These are phyloP conservation scores for Herminia tarsipennalis DNA, from an alignment of 2,888 invertebrate genomes.

Conservation along the genomic window DNA sequence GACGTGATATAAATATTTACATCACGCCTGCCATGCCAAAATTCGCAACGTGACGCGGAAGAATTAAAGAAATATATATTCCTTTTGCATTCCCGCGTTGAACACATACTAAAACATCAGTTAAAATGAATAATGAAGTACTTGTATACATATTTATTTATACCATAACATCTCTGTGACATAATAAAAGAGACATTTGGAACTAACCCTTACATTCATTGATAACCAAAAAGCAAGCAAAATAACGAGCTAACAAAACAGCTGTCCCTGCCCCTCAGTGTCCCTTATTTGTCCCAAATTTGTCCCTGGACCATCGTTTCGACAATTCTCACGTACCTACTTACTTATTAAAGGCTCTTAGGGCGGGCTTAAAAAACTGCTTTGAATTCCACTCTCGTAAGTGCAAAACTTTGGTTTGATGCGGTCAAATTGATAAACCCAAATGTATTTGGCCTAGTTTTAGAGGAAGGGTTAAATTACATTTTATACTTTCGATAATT, in stretches of 20 bases:
- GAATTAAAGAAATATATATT: no score
- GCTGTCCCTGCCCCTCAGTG: conserved; percentile 18
- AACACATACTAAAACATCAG: background rate
- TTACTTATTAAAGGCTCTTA: conserved; percentile 37
- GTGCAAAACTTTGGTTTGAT: conserved; percentile 28
- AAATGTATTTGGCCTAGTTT: conserved; percentile 19
- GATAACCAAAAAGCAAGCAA: conserved; percentile 13
- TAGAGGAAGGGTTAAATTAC: conserved; percentile 21
- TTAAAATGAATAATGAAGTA: background rate
- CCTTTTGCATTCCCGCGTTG: conserved; percentile 1
- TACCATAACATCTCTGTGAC: background rate
- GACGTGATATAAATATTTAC: no score
- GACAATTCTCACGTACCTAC: conserved; percentile 42
- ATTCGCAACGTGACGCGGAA: conserved; percentile 17
- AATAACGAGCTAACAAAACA: conserved; percentile 22
- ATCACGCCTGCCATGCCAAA: conserved; percentile 21
- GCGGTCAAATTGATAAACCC: conserved; percentile 30
- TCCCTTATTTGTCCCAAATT: conserved; percentile 36
- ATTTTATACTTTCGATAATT: conserved; percentile 21
- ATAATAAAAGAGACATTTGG: conserved; percentile 5
- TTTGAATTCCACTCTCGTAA: conserved; percentile 26
- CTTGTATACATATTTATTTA: background rate
- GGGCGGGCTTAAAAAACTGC: conserved; percentile 23
- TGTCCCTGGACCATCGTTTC: conserved; percentile 32
- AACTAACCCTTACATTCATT: conserved; percentile 9